phyloP scores from a whole-genome alignment of 2,113 vertebrate genomes.

The Hucho hucho region DNA sequence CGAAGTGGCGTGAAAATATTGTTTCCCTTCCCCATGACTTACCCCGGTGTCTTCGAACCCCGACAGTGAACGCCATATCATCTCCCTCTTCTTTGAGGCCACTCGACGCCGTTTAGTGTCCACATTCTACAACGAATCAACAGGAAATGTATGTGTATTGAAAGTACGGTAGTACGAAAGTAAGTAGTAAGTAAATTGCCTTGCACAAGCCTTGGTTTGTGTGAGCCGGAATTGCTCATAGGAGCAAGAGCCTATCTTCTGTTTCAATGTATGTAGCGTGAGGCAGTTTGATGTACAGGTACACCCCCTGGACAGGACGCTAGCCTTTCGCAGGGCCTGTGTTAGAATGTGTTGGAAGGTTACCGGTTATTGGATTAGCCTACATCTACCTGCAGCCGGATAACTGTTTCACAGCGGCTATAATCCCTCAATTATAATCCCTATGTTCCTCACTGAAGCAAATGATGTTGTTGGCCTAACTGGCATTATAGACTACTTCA shows the following conservation, averaged over 20 bases:
- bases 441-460: slow-evolving; percentile 69
- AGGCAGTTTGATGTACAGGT: too few relatives aligned
- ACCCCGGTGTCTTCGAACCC: slow-evolving; percentile 65
- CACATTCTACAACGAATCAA: slow-evolving; percentile 43
- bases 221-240: too few relatives aligned
- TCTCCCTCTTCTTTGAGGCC: slow-evolving; percentile 54
- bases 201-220: too few relatives aligned
- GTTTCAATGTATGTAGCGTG: too few relatives aligned
- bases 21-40: slow-evolving; percentile 40
- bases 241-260: too few relatives aligned
- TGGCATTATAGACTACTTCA: slow-evolving; percentile 27
- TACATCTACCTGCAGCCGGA: slow-evolving; percentile 74
- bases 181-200: too few relatives aligned
- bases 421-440: slow-evolving; percentile 91
- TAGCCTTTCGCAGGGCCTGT: too few relatives aligned
- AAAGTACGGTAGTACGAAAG: too few relatives aligned
- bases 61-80: slow-evolving; percentile 74
- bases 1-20: too few relatives aligned
- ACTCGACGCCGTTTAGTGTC: slow-evolving; percentile 52
- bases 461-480: slow-evolving; percentile 1
- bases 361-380: slow-evolving; percentile 81
- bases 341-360: slow-evolving; percentile 51
- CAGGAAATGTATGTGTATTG: slow-evolving; percentile 46
- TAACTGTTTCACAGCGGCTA: slow-evolving; percentile 82
- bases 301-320: too few relatives aligned